These are phyloP conservation scores for Calliphora vomitoria DNA, from an alignment of 2,888 invertebrate species.

Conservation along the genomic window DNA sequence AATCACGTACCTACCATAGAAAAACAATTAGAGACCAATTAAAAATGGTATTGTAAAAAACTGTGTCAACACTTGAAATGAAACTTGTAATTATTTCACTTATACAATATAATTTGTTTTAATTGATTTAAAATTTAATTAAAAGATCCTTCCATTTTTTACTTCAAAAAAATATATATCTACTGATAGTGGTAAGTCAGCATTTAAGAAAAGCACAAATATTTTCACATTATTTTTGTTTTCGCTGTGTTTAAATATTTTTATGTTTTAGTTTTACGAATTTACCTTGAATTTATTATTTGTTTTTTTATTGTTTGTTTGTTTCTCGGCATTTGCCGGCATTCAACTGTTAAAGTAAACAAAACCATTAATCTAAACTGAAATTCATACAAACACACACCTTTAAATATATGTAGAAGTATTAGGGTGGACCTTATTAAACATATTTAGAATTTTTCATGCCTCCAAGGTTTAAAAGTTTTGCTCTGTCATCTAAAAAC, in stretches of 20 bases:
- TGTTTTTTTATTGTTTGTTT: not conserved
- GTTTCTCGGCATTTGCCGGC: slow-evolving; percentile 38
- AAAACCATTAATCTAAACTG: slow-evolving; percentile 65
- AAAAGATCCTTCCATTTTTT: not conserved
- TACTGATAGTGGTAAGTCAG: not conserved
- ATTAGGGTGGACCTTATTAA: too few species aligned
- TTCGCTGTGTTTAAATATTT: not conserved
- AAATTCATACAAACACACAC: slow-evolving; percentile 18
- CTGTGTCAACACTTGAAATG: not conserved
- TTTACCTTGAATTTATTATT: slow-evolving; percentile 35
- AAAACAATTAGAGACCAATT: slow-evolving; percentile 24
- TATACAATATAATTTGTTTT: not conserved
- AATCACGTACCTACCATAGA: not conserved
- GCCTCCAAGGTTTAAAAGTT: too few species aligned
- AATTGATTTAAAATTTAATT: not conserved
- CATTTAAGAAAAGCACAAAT: not conserved
- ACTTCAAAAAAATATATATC: not conserved
- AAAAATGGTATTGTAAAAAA: not conserved
- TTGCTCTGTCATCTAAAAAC: too few species aligned
- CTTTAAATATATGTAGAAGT: too few species aligned
- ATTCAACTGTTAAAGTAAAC: slow-evolving; percentile 60
- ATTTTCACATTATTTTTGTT: too few species aligned
- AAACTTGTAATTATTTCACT: not conserved
- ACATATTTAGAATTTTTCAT: too few species aligned
- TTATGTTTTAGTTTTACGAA: not conserved